A percentile compares a stretch with the other conserved stretches of the same genome.
phyloP scores from a whole-genome alignment of 1,140 invertebrate species.

The Ostrea denselamellosa region DNA sequence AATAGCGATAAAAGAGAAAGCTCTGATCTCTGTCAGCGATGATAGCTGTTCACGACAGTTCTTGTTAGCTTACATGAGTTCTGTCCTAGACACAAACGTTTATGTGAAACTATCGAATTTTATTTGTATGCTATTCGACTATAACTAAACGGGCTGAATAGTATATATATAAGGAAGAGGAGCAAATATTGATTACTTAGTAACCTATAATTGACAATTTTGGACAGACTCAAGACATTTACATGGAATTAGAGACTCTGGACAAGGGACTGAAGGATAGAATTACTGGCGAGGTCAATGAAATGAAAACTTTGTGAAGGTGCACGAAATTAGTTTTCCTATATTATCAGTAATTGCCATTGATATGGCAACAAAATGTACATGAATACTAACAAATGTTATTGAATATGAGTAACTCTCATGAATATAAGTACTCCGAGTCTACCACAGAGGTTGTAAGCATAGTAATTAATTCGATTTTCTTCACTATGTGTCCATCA shows the following conservation, averaged over 20 bases:
- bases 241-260: neutral
- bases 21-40: neutral
- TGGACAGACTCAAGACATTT: neutral
- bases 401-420: neutral
- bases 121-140: neutral
- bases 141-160: neutral
- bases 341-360: neutral
- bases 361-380: neutral
- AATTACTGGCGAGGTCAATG: neutral
- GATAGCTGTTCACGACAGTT: neutral
- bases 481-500: neutral
- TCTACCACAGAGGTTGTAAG: neutral
- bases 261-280: neutral
- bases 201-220: slow-evolving; percentile 4
- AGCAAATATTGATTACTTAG: neutral
- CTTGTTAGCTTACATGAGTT: slow-evolving; percentile 20
- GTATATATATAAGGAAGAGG: neutral
- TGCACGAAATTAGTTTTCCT: neutral
- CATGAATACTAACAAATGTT: neutral
- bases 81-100: neutral
- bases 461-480: neutral
- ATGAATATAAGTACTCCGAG: neutral
- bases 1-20: neutral
- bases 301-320: neutral
- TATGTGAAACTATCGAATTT: neutral